Evolutionary conservation across 2,113 vertebrate genomes (phyloP).

Genomic region (Alethe castanea): DNA sequence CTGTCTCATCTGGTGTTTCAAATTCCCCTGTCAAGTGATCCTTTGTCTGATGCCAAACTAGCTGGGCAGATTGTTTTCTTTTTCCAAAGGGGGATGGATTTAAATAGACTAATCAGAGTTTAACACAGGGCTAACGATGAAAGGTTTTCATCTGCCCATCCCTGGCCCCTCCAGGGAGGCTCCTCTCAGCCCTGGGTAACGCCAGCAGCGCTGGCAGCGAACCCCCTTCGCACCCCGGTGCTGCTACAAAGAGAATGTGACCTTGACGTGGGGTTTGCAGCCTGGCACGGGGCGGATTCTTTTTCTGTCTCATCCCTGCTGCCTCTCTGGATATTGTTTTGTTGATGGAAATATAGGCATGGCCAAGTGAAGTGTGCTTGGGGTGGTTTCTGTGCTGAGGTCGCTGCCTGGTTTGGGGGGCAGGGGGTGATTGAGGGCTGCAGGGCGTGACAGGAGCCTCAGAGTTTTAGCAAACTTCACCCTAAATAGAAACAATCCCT

Average conservation of each 20-base stretch:
- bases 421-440: neutral
- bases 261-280: conserved; percentile 43
- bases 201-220: conserved; percentile 14
- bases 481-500: neutral
- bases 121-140: conserved; percentile 60
- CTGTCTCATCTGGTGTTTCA: conserved; percentile 54
- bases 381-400: neutral
- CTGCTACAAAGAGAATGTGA: conserved; percentile 23
- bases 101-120: conserved; percentile 64
- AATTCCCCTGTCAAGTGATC: conserved; percentile 65
- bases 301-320: conserved; percentile 48
- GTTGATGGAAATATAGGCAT: neutral
- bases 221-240: neutral
- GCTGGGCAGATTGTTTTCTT: conserved; percentile 68
- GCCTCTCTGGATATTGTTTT: conserved; percentile 3
- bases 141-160: conserved; percentile 56
- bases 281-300: conserved; percentile 1
- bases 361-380: neutral
- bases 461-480: neutral
- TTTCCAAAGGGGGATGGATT: conserved; percentile 59
- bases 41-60: conserved; percentile 65
- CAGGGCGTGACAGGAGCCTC: neutral
- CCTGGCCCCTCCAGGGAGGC: neutral
- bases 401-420: neutral
- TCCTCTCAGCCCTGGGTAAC: conserved; percentile 6